These are phyloP conservation scores for Toxostoma redivivum DNA, from an alignment of 2,113 vertebrate genomes.

Conservation along the genomic window DNA sequence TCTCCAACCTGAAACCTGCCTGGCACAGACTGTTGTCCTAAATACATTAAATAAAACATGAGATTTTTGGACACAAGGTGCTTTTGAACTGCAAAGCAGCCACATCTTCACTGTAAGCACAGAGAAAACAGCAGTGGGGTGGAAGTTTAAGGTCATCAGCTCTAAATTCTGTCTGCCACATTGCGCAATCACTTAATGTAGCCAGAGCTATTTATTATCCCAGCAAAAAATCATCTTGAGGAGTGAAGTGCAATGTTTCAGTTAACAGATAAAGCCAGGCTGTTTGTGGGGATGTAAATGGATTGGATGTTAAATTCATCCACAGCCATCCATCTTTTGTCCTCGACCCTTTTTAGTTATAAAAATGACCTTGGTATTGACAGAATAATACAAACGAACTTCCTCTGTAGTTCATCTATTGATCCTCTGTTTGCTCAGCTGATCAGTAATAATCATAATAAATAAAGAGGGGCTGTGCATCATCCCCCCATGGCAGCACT, in stretches of 20 bases:
- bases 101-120: neutral
- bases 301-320: constrained; percentile 63
- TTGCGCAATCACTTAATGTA: neutral
- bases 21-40: neutral
- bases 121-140: neutral
- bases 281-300: neutral
- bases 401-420: constrained; percentile 75
- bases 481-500: constrained; percentile 38
- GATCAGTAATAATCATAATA: constrained; percentile 88
- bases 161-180: neutral
- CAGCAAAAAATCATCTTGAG: constrained; percentile 3
- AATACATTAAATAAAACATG: neutral
- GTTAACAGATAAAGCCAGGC: constrained; percentile 4
- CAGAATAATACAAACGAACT: constrained; percentile 78
- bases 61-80: neutral
- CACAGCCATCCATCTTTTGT: constrained; percentile 61
- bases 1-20: neutral
- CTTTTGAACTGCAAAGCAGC: neutral
- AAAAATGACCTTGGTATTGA: constrained; percentile 82
- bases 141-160: neutral
- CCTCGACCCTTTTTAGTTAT: constrained; percentile 74
- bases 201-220: neutral
- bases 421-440: constrained; percentile 80
- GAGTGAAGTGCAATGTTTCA: constrained; percentile 18
- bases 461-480: constrained; percentile 69